Evolutionary conservation across 2,888 invertebrate genomes (phyloP), one percentile per base, ranked within the genome.

Genomic region (Zelleria hepariella): DNA sequence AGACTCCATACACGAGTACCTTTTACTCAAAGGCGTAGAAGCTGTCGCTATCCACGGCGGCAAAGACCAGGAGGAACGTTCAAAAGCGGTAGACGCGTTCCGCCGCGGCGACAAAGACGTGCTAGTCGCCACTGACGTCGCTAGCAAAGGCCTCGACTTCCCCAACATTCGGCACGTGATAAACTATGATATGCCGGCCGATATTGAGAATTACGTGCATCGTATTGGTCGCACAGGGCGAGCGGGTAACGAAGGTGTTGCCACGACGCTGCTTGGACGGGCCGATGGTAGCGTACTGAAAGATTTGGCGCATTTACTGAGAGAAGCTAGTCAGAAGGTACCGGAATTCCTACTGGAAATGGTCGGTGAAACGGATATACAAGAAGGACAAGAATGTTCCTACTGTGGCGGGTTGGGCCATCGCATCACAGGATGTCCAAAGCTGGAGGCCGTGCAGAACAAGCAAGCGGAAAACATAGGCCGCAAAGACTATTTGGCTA

Each of bases 141-240:
- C 99, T 0, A 98, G 98, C 7, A 99, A 99, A 89, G 99, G 99
- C 78, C 91, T 99, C 0, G 99, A 99, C 89, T 99, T 99, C 86
- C 94, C 96, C 0, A 95, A 98, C 71, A 96, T 99, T 52, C 97
- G 99, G 74, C 99, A 99, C 83, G 99, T 99, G 21, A 97, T 99
- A 57, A 99, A 99, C 87, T 99, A 98, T 77, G 99, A 99, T 74
- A 99, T 99, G 99, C 99, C 99, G 0, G 98, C 98, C 70, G 99
- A 99, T 75, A 98, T 99, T 54, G 99, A 99, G 89, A 99, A 99
- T 88, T 99, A 99, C 88, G 98, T 92, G 10, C 91, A 92, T 73
- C 82, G 91, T 2, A 91, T 91, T 61, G 96, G 96, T 61, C 93
- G 99, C 81, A 96, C 99, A 32, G 96, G 99, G 26, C 93, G 98